Evolutionary conservation across 2,888 invertebrate species (phyloP), one percentile per base, ranked within the genome.

Genomic region (Drosophila antonietae): DNA sequence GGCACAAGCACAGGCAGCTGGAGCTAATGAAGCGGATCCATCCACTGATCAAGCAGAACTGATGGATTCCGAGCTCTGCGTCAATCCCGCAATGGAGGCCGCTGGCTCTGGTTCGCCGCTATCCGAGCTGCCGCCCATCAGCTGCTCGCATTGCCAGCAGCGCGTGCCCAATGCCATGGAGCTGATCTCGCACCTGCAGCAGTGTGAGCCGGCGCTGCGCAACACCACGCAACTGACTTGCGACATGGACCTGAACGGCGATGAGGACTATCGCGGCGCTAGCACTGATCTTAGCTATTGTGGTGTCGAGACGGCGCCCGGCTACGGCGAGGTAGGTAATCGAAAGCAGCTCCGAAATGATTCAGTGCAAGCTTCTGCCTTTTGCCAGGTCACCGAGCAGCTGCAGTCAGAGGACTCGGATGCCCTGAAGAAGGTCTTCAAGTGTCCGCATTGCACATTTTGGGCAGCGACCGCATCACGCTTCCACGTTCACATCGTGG

Each of bases 401-500:
- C 94, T 94, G 90, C 95, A 95, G 91, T 94, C 94, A 62, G 94
- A 94, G 78, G 94, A 95, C 52, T 93, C 94, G 28, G 94, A 95
- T 8, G 94, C 95, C 10, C 94, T 95, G 56, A 96, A 95, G 90
- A 95, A 96, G 92, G 97, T 97, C 46, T 98, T 97, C 93, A 97
- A 97, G 93, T 98, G 98, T 92, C 97, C 98, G 0, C 96, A 97
- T 92, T 98, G 98, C 92, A 95, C 96, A 60, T 98, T 98, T 92
- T 97, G 97, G 96, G 97, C 98, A 2, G 96, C 97, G 10, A 98
- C 98, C 15, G 97, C 98, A n/a, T 97, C 97, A 18, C 95, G 98
- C 69, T 98, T 98, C 92, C 98, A 98, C 93, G 97, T 98, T 7
- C 98, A 98, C 92, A 97, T 98, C 79, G 97, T 98, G 23, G 97